Evolutionary conservation across 2,888 invertebrate genomes (phyloP).

Genomic region (Cosmorhoe ocellata): DNA sequence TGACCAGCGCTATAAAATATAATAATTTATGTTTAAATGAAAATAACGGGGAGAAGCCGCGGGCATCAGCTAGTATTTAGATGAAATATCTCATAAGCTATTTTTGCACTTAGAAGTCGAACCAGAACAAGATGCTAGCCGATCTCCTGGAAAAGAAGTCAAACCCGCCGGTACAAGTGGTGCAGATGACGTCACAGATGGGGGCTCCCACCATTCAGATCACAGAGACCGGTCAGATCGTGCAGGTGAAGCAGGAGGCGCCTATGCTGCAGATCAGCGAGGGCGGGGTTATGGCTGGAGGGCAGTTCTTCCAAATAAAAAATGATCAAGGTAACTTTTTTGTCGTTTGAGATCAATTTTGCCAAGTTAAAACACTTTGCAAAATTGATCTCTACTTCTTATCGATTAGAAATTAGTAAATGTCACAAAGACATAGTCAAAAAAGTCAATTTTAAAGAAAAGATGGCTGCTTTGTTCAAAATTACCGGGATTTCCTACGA

Average conservation of each 20-base stretch:
- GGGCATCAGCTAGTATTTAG: too few species aligned
- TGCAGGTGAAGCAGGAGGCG: constrained; percentile 68
- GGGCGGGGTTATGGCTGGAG: constrained; percentile 45
- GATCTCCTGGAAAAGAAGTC: constrained; percentile 91
- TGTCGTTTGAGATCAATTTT: too few species aligned
- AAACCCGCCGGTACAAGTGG: constrained; percentile 77
- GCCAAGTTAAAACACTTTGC: too few species aligned
- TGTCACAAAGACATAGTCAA: too few species aligned
- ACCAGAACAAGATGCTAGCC: constrained; percentile 89
- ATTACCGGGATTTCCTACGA: too few species aligned
- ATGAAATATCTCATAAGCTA: neutral
- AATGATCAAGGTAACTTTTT: constrained; percentile 59
- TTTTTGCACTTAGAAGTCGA: constrained; percentile 57
- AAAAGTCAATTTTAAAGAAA: too few species aligned
- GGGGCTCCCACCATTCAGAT: constrained; percentile 76
- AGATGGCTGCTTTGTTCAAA: too few species aligned
- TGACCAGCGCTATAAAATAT: too few species aligned
- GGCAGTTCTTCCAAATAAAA: constrained; percentile 70
- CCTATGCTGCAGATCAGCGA: constrained; percentile 67
- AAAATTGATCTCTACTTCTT: too few species aligned
- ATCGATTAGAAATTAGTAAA: too few species aligned
- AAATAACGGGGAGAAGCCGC: too few species aligned
- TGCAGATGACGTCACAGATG: constrained; percentile 71
- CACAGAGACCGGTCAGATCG: constrained; percentile 75
- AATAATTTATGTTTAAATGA: too few species aligned